These are phyloP conservation scores for Heteromyza rotundicornis DNA, from an alignment of 2,888 invertebrate species.

Conservation along the genomic window DNA sequence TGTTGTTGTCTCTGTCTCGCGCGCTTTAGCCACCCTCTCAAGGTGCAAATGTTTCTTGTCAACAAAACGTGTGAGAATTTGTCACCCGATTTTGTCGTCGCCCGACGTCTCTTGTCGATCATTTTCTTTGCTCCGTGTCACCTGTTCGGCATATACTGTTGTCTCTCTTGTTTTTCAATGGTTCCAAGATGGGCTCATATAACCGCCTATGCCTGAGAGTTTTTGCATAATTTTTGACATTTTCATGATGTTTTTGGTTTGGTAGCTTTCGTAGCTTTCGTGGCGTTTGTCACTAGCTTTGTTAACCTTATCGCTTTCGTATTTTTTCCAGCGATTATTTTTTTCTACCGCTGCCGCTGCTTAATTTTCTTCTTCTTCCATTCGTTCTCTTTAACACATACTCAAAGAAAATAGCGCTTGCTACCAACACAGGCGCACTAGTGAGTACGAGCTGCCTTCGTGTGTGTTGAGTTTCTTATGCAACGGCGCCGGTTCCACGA, in stretches of 20 bases:
- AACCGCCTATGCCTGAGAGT: too few relatives aligned
- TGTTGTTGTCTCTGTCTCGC: constrained; percentile 4
- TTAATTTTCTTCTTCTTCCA: too few relatives aligned
- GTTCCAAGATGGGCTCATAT: too few relatives aligned
- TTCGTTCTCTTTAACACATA: too few relatives aligned
- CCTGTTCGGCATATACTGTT: constrained; percentile 1
- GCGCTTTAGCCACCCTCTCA: not conserved
- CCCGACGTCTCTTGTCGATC: constrained; percentile 5
- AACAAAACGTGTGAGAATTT: constrained; percentile 36
- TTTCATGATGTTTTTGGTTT: not conserved
- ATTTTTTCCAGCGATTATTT: not conserved
- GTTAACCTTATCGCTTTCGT: not conserved
- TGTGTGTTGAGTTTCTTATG: constrained; percentile 23
- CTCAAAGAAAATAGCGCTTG: too few relatives aligned
- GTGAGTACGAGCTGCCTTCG: not conserved
- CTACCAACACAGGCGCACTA: constrained; percentile 3
- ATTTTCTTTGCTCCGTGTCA: constrained; percentile 13
- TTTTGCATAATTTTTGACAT: too few relatives aligned
- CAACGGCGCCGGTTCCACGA: constrained; percentile 5
- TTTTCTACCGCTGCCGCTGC: not conserved
- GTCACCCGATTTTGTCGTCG: constrained; percentile 27
- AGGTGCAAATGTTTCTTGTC: constrained; percentile 32
- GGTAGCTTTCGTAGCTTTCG: too few relatives aligned
- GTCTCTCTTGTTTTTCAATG: constrained; percentile 13
- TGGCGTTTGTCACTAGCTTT: not conserved